Base-by-base conservation (phyloP, 2,113 vertebrate genomes). In the Crocuta crocuta region DNA sequence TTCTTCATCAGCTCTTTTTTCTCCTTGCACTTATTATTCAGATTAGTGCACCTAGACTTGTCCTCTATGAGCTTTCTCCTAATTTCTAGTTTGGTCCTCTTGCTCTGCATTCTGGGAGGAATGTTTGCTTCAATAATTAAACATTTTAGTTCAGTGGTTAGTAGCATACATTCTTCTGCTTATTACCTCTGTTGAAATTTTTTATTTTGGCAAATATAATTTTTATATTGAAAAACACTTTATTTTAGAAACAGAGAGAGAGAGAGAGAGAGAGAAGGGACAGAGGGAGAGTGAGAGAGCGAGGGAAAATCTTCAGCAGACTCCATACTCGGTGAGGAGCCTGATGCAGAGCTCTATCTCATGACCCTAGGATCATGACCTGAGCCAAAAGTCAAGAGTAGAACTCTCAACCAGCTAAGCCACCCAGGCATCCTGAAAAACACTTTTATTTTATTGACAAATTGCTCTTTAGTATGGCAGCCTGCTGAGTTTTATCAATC, bases 41-140 rank as follows among this genome's bases (percentile, higher is more conserved):
- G 1, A 55, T 43, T 83, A 35, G n/a, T 48, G 31, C 39, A 50
- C 33, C 23, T 79, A 7, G 6, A 11, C 82, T 93, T 93, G 33
- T 91, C 33, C 10, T 80, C 33, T 48, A 4, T 74, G 28, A 87
- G 43, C 73, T 79, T 92, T 90, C 71, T 65, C 16, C 73, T 78
- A 78, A 83, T 95, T 91, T 95, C n/a, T 89, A 12, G 63, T 16
- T 92, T 65, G 86, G 35, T 94, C 45, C 61, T 95, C 48, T 91
- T 91, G 28, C 4, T 83, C 6, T 73, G 39, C 11, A 87, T 71
- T 74, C 39, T 90, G 55, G n/a, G 55, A 73, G 19, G 68, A 68
- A 79, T 78, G 63, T 93, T 80, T 93, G 35, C 85, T 94, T 93
- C 35, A 93, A 10, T 68, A 93, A 80, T 48, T 94, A 79, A 93